phyloP scores from a whole-genome alignment of 1,140 invertebrate genomes.

The Zaprionus camerounensis region DNA sequence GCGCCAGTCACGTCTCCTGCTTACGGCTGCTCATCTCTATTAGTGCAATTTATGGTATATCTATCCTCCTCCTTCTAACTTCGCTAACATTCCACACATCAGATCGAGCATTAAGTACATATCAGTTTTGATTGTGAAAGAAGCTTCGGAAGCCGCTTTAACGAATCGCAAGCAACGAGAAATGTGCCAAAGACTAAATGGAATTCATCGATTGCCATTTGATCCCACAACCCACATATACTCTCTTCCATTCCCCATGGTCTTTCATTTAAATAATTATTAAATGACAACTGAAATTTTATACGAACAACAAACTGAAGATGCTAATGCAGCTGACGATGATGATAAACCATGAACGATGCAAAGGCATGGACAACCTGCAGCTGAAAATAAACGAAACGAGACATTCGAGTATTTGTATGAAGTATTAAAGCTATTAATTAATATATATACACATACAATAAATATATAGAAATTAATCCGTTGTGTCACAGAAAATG shows the following conservation, averaged over 20 bases:
- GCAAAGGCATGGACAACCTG: slow-evolving; percentile 10
- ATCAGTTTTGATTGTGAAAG: slow-evolving; percentile 50
- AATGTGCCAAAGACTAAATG: slow-evolving; percentile 56
- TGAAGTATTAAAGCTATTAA: slow-evolving; percentile 53
- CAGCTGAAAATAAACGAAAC: slow-evolving; percentile 23
- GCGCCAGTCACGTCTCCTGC: background rate
- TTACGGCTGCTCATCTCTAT: slow-evolving; percentile 16
- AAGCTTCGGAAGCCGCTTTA: background rate
- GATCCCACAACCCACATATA: slow-evolving; percentile 9
- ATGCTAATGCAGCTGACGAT: background rate
- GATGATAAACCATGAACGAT: background rate
- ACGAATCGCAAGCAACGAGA: slow-evolving; percentile 26
- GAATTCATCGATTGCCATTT: slow-evolving; percentile 43
- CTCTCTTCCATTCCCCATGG: background rate
- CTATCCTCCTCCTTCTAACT: slow-evolving; percentile 3
- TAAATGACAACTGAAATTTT: slow-evolving; percentile 20
- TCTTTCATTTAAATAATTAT: background rate
- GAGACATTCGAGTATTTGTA: slow-evolving; percentile 36
- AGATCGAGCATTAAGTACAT: slow-evolving; percentile 48
- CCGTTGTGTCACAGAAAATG: slow-evolving; percentile 23
- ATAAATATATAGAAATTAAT: slow-evolving; percentile 19
- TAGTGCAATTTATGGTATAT: background rate
- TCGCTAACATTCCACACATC: slow-evolving; percentile 18
- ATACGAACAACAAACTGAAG: slow-evolving; percentile 22
- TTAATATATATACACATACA: slow-evolving; percentile 15